Percentiles rank a stretch among this genome's conserved stretches.
Conservation (phyloP, 2,888 invertebrate species). For the Fragum sueziense region DNA sequence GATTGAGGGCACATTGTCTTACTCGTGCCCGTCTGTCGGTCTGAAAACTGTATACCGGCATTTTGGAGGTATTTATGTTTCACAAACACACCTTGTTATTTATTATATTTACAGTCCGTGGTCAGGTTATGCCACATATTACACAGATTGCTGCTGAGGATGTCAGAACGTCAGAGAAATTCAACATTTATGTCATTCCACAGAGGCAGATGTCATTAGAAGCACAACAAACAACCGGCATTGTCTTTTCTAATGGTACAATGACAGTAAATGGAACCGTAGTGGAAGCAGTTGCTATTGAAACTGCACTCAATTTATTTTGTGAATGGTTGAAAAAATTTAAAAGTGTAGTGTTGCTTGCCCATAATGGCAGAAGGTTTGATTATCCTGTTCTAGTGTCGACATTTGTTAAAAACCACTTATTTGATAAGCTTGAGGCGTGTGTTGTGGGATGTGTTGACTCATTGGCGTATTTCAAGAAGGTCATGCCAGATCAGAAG, state of each 20-base stretch:
- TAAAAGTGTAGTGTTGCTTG: constrained; percentile 13
- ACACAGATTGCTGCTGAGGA: constrained; percentile 23
- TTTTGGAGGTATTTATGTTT: no score
- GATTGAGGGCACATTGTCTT: no score
- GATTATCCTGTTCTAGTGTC: constrained; percentile 18
- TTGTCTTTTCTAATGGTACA: not conserved
- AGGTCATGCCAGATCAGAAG: constrained; percentile 16
- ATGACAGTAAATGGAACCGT: not conserved
- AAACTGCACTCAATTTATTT: not conserved
- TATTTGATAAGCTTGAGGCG: not conserved
- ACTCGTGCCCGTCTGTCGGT: no score
- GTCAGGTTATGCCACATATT: constrained; percentile 8
- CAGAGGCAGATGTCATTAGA: not conserved
- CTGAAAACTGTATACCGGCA: no score
- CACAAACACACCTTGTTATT: no score
- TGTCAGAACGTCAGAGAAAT: not conserved
- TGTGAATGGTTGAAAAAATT: not conserved
- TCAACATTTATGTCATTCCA: constrained; percentile 2
- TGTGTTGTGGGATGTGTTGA: constrained; percentile 27
- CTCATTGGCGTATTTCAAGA: constrained; percentile 30
- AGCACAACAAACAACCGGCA: constrained; percentile 15
- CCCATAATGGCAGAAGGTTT: constrained; percentile 20
- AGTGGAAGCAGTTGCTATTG: not conserved
- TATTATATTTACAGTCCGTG: constrained; percentile 23
- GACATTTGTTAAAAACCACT: not conserved